Conservation (phyloP, 2,797 vertebrate genomes). For the Lepus townsendii region DNA sequence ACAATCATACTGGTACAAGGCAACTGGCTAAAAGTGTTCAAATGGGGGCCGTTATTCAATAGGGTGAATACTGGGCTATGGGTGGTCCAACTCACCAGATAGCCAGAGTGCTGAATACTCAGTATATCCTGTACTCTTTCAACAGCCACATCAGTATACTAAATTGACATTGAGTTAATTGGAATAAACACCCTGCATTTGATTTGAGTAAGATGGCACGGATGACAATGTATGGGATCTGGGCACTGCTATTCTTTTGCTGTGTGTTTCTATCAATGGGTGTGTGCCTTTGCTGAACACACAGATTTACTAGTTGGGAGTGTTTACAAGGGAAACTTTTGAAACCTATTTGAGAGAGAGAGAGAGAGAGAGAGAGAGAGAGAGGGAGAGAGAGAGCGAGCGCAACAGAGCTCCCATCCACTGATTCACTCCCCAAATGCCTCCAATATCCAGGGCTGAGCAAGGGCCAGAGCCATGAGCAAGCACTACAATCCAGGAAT, state of each 20-base stretch:
- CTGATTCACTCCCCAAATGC: too few relatives aligned
- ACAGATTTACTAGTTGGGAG: constrained; percentile 23
- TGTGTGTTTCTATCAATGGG: constrained; percentile 59
- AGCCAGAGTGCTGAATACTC: not conserved
- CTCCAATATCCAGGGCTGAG: too few relatives aligned
- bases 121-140: not conserved
- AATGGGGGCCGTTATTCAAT: not conserved
- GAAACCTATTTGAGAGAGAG: too few relatives aligned
- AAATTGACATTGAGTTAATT: not conserved
- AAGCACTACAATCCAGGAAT: too few relatives aligned
- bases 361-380: too few relatives aligned
- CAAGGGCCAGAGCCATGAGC: too few relatives aligned
- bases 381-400: too few relatives aligned
- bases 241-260: constrained; percentile 65
- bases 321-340: not conserved
- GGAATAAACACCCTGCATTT: not conserved
- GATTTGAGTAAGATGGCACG: not conserved
- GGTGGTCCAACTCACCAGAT: not conserved
- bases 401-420: too few relatives aligned
- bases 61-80: not conserved
- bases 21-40: not conserved
- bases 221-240: constrained; percentile 73
- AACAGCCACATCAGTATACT: not conserved
- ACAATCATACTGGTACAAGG: not conserved
- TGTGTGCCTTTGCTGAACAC: constrained; percentile 4